phyloP scores from a whole-genome alignment of 2,797 vertebrate genomes.

The Bradypodion ventrale region DNA sequence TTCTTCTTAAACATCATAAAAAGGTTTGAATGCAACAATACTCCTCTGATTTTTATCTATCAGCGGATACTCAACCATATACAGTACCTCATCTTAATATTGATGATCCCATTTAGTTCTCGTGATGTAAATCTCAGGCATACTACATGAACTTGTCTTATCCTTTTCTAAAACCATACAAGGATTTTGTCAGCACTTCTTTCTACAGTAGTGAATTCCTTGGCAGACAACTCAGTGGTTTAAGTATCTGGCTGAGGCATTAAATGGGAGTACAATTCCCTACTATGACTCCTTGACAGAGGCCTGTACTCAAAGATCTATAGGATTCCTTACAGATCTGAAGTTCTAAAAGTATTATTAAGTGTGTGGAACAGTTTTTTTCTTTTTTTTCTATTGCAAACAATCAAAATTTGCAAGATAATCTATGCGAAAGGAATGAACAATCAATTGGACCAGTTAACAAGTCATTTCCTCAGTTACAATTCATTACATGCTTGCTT shows the following conservation, averaged over 20 bases:
- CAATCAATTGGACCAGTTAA: not conserved
- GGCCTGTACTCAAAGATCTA: no score
- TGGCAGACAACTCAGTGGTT: no score
- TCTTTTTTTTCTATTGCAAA: not conserved
- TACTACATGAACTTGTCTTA: no score
- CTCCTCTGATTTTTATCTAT: not conserved
- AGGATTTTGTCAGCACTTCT: not conserved
- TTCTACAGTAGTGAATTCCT: not conserved
- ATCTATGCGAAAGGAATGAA: not conserved
- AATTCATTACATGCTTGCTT: not conserved
- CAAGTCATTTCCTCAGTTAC: not conserved
- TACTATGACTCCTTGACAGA: no score
- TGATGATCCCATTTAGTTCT: not conserved
- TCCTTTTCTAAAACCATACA: not conserved
- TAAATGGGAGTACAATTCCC: no score
- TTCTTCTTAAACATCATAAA: no score
- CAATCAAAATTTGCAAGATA: not conserved
- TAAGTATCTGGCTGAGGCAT: no score
- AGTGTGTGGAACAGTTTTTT: not conserved
- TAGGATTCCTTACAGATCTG: no score
- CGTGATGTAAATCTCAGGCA: no score
- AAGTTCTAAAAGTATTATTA: no score
- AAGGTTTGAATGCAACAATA: not conserved
- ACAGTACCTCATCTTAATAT: not conserved
- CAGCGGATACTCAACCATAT: accelerated